These are phyloP conservation scores for Torymus auratus DNA, from an alignment of 2,888 invertebrate genomes.

Conservation along the genomic window DNA sequence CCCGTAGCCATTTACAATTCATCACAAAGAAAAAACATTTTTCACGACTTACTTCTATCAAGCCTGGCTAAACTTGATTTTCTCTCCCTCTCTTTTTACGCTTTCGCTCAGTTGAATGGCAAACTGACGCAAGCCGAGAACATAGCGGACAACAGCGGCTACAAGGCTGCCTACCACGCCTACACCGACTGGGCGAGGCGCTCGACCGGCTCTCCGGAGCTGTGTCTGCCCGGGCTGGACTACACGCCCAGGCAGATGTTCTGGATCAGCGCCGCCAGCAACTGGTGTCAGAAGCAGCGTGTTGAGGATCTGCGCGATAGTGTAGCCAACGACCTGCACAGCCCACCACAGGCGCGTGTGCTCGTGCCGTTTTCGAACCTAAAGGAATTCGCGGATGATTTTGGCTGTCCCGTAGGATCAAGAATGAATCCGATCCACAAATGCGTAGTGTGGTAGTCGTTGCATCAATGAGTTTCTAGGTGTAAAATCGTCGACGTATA, in stretches of 20 bases:
- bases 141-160: conserved; percentile 92
- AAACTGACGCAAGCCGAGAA: conserved; percentile 87
- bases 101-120: conserved; percentile 82
- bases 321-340: conserved; percentile 89
- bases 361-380: conserved; percentile 82
- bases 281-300: conserved; percentile 80
- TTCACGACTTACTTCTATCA: background rate
- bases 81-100: too few species aligned
- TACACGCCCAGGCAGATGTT: conserved; percentile 78
- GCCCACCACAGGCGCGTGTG: conserved; percentile 83
- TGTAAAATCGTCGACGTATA: too few species aligned
- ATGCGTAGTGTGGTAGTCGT: conserved; percentile 79
- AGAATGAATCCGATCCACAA: conserved; percentile 82
- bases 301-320: conserved; percentile 87
- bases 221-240: conserved; percentile 84
- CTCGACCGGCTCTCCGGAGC: conserved; percentile 75
- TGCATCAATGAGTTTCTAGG: too few species aligned
- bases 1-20: too few species aligned
- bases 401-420: conserved; percentile 80
- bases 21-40: too few species aligned
- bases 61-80: background rate
- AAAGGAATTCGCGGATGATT: conserved; percentile 81
- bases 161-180: conserved; percentile 92
- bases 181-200: conserved; percentile 86
- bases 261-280: conserved; percentile 61